Percentiles rank a stretch among this genome's conserved stretches.
Evolutionary conservation across 1,140 invertebrate species (phyloP).

Genomic region (Diuraphis noxia): DNA sequence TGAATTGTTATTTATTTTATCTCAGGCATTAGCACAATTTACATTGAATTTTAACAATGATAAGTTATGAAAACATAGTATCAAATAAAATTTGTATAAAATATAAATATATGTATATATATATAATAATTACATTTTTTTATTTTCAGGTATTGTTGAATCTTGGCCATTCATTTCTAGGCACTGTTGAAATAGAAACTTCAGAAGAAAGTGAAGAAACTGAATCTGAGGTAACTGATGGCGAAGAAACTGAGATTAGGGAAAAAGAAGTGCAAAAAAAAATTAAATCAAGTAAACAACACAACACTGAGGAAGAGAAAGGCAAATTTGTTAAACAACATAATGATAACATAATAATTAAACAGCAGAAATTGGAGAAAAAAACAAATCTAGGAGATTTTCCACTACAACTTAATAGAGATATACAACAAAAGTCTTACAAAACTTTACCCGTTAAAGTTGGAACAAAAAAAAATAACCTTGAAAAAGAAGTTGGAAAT

Average conservation of each 20-base stretch:
- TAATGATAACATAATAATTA: not conserved
- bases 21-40: not conserved
- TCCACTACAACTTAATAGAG: not conserved
- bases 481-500: not conserved
- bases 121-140: not conserved
- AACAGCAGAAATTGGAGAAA: not conserved
- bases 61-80: not conserved
- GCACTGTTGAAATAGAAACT: not conserved
- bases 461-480: not conserved
- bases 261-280: not conserved
- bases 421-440: not conserved
- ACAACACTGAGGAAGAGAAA: not conserved
- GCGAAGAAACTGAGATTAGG: not conserved
- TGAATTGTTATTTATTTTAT: not conserved
- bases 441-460: not conserved
- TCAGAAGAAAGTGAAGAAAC: constrained; percentile 54
- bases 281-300: not conserved
- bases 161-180: constrained; percentile 21
- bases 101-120: too few relatives aligned
- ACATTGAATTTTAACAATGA: not conserved
- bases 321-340: not conserved
- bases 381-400: not conserved
- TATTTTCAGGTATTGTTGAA: constrained; percentile 12
- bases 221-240: constrained; percentile 46
- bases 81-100: too few relatives aligned